A percentile compares a stretch with the other conserved stretches of the same genome.
These are phyloP conservation scores for Simalia tracyae DNA, from an alignment of 2,797 vertebrate species.

Conservation along the genomic window DNA sequence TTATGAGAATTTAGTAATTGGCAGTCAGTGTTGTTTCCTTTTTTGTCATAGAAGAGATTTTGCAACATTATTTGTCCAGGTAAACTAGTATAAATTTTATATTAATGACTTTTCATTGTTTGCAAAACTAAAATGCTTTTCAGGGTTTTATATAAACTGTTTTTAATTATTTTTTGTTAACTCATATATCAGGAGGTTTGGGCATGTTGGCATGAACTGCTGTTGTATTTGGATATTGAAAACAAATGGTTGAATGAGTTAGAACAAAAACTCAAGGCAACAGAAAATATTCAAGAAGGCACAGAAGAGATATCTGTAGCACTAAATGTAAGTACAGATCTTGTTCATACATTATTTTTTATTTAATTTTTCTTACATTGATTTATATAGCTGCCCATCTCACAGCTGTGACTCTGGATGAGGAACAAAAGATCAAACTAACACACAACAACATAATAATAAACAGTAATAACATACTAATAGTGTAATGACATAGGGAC, in stretches of 20 bases:
- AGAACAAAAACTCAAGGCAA: slow-evolving; percentile 87
- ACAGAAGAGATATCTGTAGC: slow-evolving; percentile 87
- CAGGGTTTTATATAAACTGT: neutral
- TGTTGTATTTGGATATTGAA: slow-evolving; percentile 91
- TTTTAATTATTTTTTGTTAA: neutral
- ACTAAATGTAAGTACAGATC: slow-evolving; percentile 81
- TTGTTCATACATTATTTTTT: neutral
- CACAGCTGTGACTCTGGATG: neutral
- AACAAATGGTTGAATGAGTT: slow-evolving; percentile 91
- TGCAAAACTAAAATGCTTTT: neutral
- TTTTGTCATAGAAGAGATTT: neutral
- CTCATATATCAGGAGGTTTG: slow-evolving; percentile 86
- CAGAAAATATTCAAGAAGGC: slow-evolving; percentile 83
- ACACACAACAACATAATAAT: neutral
- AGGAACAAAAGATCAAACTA: neutral
- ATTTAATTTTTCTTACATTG: neutral
- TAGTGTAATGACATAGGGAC: neutral
- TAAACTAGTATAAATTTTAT: neutral
- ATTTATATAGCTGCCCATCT: neutral
- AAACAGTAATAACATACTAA: neutral
- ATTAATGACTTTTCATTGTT: neutral
- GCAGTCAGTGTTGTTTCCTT: neutral
- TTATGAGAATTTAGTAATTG: neutral
- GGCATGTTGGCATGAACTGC: slow-evolving; percentile 92
- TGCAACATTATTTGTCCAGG: neutral